Conservation (phyloP, 2,797 vertebrate species). For the Adrianichthys oophorus region DNA sequence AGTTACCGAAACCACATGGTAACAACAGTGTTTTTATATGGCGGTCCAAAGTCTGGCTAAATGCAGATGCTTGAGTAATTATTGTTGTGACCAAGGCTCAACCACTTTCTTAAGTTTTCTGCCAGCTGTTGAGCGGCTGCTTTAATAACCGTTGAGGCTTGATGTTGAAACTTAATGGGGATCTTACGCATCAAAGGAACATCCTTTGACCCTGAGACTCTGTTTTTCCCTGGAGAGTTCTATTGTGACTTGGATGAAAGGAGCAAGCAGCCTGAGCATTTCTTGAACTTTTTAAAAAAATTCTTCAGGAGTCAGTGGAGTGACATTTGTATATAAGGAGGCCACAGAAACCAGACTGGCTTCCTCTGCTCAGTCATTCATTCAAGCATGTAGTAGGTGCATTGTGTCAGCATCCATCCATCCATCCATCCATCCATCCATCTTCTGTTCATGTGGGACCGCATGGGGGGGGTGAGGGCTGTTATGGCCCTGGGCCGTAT, state of each 20-base stretch:
- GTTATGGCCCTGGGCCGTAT: too few relatives aligned
- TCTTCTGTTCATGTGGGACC: too few relatives aligned
- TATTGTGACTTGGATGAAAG: neutral
- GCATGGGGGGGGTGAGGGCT: too few relatives aligned
- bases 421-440: neutral
- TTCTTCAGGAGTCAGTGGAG: slow-evolving; percentile 2
- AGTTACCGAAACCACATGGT: too few relatives aligned
- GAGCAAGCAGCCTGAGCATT: neutral
- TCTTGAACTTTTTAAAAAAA: neutral
- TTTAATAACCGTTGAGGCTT: slow-evolving; percentile 1
- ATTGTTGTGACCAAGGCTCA: neutral
- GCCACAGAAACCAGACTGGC: slow-evolving; percentile 4
- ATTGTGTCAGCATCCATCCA: neutral
- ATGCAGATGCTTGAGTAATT: too few relatives aligned
- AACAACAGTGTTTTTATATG: too few relatives aligned
- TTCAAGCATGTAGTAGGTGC: slow-evolving; percentile 2
- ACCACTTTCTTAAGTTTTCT: slow-evolving; percentile 1
- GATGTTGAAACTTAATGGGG: neutral
- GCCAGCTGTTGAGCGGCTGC: neutral
- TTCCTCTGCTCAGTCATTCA: slow-evolving; percentile 7
- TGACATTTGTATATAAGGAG: slow-evolving; percentile 1
- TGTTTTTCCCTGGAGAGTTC: neutral
- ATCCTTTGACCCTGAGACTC: neutral
- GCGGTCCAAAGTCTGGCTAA: too few relatives aligned
- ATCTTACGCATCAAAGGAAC: neutral